Evolutionary conservation across 2,888 invertebrate species (phyloP).

Genomic region (Hypomecis punctinalis): DNA sequence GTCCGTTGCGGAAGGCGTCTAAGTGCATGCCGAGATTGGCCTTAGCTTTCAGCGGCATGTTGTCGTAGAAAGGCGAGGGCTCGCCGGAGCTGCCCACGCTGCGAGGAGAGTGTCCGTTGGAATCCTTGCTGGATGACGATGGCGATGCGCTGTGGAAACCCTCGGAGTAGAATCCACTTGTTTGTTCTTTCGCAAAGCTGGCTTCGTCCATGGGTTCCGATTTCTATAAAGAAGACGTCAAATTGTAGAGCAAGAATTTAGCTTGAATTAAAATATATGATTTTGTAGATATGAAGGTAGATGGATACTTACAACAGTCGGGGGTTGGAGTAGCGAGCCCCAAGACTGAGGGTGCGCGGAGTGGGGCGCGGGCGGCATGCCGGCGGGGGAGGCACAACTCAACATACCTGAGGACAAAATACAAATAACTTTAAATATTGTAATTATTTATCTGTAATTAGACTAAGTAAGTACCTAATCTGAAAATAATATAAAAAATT

Average conservation of each 20-base stretch:
- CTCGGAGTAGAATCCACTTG: conserved; percentile 86
- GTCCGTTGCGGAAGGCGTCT: conserved; percentile 71
- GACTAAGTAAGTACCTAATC: too few relatives aligned
- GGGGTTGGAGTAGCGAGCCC: conserved; percentile 67
- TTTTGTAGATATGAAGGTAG: not conserved
- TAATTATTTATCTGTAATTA: not conserved
- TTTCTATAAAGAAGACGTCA: conserved; percentile 78
- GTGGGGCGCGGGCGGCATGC: conserved; percentile 76
- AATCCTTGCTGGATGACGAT: conserved; percentile 83
- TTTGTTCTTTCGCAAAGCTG: conserved; percentile 83
- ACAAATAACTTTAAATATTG: not conserved
- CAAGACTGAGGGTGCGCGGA: conserved; percentile 66
- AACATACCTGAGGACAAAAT: conserved; percentile 68
- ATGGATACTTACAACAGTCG: conserved; percentile 67
- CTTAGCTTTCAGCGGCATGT: conserved; percentile 73
- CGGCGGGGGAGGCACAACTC: conserved; percentile 77
- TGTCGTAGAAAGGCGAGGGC: conserved; percentile 72
- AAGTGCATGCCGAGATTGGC: conserved; percentile 77
- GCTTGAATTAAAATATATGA: not conserved
- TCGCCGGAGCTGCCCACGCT: conserved; percentile 76
- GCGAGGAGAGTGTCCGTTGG: conserved; percentile 78
- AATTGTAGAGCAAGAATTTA: conserved; percentile 34
- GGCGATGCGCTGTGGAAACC: conserved; percentile 86
- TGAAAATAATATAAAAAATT: too few relatives aligned
- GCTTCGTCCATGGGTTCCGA: conserved; percentile 80